Percentiles rank a stretch among this genome's conserved stretches.
Conservation (phyloP, 1,140 invertebrate species). For the Macrotrachela quadricornifera region DNA sequence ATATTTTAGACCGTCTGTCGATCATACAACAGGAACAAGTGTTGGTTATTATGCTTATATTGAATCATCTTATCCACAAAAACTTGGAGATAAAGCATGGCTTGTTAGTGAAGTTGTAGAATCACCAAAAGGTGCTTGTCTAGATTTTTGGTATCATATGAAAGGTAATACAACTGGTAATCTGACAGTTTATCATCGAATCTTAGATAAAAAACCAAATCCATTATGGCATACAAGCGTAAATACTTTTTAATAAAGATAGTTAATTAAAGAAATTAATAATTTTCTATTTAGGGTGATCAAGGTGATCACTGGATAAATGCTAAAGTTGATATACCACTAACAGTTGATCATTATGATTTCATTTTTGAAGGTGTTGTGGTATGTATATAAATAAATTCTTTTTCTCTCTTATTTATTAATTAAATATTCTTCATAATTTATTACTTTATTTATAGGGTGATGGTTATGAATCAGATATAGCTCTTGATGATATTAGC, state of each 20-base stretch:
- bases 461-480: background rate
- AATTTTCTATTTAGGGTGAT: background rate
- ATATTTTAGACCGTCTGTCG: constrained; percentile 22
- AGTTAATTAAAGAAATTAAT: too few species aligned
- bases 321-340: background rate
- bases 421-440: too few species aligned
- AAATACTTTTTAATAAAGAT: background rate
- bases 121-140: constrained; percentile 8
- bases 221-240: background rate
- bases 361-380: constrained; percentile 1
- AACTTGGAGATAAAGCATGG: background rate
- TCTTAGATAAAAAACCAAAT: background rate
- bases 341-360: background rate
- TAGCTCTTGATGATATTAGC: constrained; percentile 1
- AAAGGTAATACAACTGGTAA: background rate
- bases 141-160: constrained; percentile 17
- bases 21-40: constrained; percentile 22
- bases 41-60: constrained; percentile 25
- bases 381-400: too few species aligned
- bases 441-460: background rate
- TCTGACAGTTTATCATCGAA: background rate
- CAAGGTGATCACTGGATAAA: constrained; percentile 1
- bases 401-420: too few species aligned
- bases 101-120: constrained; percentile 6
- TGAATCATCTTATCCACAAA: constrained; percentile 7